These are phyloP conservation scores for Pagetopsis macropterus DNA, from an alignment of 2,797 vertebrate species.

Conservation along the genomic window DNA sequence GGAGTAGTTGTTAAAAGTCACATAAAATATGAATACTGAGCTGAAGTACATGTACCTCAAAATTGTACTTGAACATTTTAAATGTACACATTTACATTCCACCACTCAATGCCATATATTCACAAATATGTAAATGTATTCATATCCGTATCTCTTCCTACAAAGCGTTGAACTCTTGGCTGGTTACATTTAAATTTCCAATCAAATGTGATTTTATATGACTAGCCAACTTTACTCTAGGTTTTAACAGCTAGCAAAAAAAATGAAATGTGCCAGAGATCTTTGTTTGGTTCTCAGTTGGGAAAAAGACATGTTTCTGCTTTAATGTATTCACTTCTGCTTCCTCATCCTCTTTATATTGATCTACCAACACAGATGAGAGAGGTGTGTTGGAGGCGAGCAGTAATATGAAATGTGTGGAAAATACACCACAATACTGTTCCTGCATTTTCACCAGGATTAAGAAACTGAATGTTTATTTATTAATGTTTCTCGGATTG, in stretches of 20 bases:
- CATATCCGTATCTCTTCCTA: neutral
- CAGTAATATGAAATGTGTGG: too few species aligned
- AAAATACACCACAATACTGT: neutral
- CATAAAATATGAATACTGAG: too few species aligned
- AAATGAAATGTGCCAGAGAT: neutral
- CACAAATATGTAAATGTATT: neutral
- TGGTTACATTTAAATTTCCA: neutral
- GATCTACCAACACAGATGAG: neutral
- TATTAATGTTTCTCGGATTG: neutral
- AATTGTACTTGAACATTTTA: too few species aligned
- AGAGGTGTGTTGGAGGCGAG: neutral
- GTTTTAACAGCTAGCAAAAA: neutral
- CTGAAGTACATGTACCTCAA: too few species aligned
- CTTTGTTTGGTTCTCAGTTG: constrained; percentile 1
- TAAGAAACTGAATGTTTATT: neutral
- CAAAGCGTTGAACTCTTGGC: neutral
- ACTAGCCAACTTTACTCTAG: neutral
- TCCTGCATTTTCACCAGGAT: neutral
- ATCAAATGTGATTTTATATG: neutral
- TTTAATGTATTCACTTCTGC: neutral
- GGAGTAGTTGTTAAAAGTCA: too few species aligned
- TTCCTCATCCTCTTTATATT: neutral
- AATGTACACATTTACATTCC: too few species aligned
- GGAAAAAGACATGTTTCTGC: neutral
- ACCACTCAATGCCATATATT: too few species aligned